Conservation (phyloP, 37 sponge, comb jelly and placozoan species). For the Geodia barretti region DNA sequence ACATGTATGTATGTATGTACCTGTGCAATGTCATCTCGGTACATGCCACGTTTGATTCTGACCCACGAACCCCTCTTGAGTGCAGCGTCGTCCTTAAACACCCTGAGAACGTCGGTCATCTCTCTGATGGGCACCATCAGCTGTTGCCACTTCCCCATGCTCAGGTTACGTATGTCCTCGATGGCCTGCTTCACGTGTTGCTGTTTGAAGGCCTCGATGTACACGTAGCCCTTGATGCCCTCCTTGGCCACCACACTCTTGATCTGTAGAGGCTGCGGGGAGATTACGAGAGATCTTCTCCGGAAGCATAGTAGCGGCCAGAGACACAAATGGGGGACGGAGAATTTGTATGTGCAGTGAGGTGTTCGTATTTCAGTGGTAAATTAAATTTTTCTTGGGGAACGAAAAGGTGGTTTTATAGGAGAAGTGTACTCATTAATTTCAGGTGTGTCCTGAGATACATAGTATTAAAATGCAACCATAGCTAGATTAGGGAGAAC, state of each 20-base stretch:
- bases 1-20: conserved; percentile 37
- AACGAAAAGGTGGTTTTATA: too few relatives aligned
- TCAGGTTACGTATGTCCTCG: conserved; percentile 89
- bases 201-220: conserved; percentile 97
- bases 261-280: conserved; percentile 93
- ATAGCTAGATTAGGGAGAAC: too few relatives aligned
- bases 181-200: conserved; percentile 97
- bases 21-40: conserved; percentile 94
- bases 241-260: conserved; percentile 92
- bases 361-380: too few relatives aligned
- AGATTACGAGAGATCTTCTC: too few relatives aligned
- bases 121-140: conserved; percentile 97
- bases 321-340: conserved; percentile 23
- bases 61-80: conserved; percentile 93
- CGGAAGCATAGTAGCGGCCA: neutral
- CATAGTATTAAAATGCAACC: too few relatives aligned
- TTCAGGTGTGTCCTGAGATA: too few relatives aligned
- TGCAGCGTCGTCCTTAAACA: conserved; percentile 83
- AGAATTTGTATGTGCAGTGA: too few relatives aligned
- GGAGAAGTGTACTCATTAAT: too few relatives aligned
- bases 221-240: conserved; percentile 96
- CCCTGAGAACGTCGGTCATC: conserved; percentile 97
- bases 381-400: too few relatives aligned
- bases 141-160: conserved; percentile 93
- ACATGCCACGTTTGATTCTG: conserved; percentile 90